Evolutionary conservation across 2,888 invertebrate genomes (phyloP), one percentile per base, ranked within the genome.

Genomic region (Scrobipalpa atriplicella): DNA sequence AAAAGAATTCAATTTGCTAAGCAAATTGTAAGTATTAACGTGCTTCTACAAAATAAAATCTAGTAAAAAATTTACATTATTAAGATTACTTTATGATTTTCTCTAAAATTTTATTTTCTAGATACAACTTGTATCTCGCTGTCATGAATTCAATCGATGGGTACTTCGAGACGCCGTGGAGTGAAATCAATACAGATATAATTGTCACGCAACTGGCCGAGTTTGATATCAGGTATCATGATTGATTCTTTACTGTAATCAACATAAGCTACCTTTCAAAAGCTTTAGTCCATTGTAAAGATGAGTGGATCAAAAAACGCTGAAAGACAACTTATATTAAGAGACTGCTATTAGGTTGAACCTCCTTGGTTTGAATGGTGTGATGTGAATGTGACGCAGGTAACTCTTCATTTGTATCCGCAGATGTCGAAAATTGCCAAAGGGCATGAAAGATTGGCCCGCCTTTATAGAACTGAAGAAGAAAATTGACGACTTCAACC

Each of bases 401-500:
- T 11, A 7, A 52, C 18, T 10, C 10, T 19, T 0, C 5, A 19
- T 29, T 21, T 56, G 3, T 39, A 58, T 67, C 21, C 71, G 51
- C 29, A 95, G 97, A 78, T 98, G 97, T 79, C 95, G 96, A 21
- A 96, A 96, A 80, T 87, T 98, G 63, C 98, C 98, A 0, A 96
- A 94, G 83, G 97, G 94, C 0, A 95, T 98, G 95, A 96, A 96
- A 79, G 96, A 96, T 65, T 98, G 98, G 98, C 97, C 97, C 0
- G 98, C 98, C 0, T 98, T 93, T 79, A 94, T 96, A 65, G 97
- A 97, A 73, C 85, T 98, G 67, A 98, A 97, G 80, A 95, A 95
- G 71, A 98, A 97, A 87, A 97, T 98, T 69, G 98, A 98, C 74
- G 97, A 98, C 80, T 98, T 98, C 82, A 97, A 96, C 80, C 96